A percentile compares a stretch with the other conserved stretches of the same genome.
These are phyloP conservation scores for Diuraphis noxia DNA, from an alignment of 1,140 invertebrate genomes.

Conservation along the genomic window DNA sequence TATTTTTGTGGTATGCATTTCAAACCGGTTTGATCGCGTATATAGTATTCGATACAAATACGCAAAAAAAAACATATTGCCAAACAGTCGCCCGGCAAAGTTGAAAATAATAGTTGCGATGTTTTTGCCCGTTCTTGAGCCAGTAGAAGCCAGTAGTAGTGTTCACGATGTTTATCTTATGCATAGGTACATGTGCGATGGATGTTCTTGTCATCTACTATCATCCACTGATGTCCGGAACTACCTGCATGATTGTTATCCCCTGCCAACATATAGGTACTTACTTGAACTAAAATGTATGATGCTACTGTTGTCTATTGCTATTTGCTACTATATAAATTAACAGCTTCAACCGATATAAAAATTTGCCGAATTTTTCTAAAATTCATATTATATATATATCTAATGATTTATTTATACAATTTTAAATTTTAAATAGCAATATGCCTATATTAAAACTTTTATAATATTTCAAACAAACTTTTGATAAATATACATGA, in stretches of 20 bases:
- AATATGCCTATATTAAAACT: too few relatives aligned
- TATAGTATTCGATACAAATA: conserved; percentile 27
- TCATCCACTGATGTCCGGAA: neutral
- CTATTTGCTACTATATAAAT: too few relatives aligned
- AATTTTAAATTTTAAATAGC: neutral
- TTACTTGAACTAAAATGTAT: neutral
- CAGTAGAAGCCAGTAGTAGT: conserved; percentile 14
- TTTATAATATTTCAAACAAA: neutral
- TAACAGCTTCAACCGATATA: neutral
- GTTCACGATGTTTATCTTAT: conserved; percentile 6
- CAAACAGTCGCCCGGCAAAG: neutral
- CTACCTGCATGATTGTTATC: neutral
- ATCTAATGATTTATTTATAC: neutral
- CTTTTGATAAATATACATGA: neutral
- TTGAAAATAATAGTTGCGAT: conserved; percentile 4
- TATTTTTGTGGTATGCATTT: conserved; percentile 33
- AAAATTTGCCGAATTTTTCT: neutral
- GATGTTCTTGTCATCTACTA: neutral
- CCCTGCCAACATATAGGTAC: neutral
- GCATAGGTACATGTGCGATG: neutral
- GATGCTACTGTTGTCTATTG: too few relatives aligned
- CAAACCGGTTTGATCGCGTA: conserved; percentile 25
- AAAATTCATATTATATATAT: neutral
- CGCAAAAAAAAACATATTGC: conserved; percentile 30
- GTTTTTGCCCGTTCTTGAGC: neutral